phyloP scores from a whole-genome alignment of 64 coral and sea anemone species.

The Actinia tenebrosa region DNA sequence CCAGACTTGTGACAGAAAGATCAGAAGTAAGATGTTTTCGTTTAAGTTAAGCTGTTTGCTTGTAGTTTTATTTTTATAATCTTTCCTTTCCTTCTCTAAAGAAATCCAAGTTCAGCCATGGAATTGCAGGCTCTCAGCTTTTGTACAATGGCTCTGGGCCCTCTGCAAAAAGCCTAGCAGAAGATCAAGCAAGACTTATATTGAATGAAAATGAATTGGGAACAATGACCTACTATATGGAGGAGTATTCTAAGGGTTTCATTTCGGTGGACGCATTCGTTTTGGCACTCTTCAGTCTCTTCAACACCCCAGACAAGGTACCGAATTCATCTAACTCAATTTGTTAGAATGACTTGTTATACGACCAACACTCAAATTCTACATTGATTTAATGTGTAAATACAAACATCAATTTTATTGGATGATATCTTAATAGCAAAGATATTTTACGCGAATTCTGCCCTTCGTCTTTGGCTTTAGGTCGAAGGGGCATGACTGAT shows the following conservation, averaged over 20 bases:
- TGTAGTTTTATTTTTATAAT: not conserved
- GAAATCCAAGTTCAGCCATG: constrained; percentile 65
- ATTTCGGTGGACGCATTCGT: constrained; percentile 68
- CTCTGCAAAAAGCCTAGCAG: constrained; percentile 68
- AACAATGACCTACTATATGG: constrained; percentile 75
- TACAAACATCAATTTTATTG: no score
- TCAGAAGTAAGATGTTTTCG: not conserved
- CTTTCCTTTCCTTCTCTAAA: not conserved
- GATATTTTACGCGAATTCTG: no score
- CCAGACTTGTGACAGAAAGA: constrained; percentile 15
- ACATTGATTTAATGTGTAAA: not conserved
- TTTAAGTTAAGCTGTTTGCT: not conserved
- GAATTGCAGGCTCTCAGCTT: constrained; percentile 76
- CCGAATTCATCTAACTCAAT: not conserved
- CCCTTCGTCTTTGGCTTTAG: no score
- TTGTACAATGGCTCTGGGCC: constrained; percentile 75
- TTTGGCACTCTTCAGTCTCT: constrained; percentile 78
- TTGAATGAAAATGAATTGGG: constrained; percentile 72
- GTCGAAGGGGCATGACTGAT: no score
- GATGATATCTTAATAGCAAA: no score
- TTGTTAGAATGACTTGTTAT: not conserved
- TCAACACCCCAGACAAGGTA: constrained; percentile 81
- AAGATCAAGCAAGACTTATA: constrained; percentile 72
- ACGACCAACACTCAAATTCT: no score
- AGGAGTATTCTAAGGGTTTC: constrained; percentile 61